Evolutionary conservation across 92 coral and sea anemone species (phyloP).

Genomic region (Paragorgia papillata): DNA sequence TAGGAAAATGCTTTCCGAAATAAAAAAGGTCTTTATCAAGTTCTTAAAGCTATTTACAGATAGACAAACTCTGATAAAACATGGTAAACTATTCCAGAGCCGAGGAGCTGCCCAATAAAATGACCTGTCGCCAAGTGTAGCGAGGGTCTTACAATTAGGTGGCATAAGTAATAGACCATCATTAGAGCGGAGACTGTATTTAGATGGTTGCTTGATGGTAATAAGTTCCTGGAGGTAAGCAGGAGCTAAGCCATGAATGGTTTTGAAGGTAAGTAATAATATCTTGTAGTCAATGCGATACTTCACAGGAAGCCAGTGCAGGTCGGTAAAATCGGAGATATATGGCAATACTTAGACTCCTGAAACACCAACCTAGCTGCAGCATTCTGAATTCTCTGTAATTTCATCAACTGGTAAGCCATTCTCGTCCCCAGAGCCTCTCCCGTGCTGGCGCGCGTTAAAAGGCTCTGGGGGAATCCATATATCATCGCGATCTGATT

Average conservation of each 20-base stretch:
- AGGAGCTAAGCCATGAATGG: slow-evolving; percentile 20
- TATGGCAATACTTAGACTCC: neutral
- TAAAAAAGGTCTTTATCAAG: too few species aligned
- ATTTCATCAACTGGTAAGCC: neutral
- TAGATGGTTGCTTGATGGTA: slow-evolving; percentile 1
- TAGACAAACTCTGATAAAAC: neutral
- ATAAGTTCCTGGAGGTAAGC: slow-evolving; percentile 5
- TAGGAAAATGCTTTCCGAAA: too few species aligned
- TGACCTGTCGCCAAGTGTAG: slow-evolving; percentile 9
- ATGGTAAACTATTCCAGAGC: slow-evolving; percentile 3
- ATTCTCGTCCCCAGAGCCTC: too few species aligned
- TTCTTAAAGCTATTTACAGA: neutral
- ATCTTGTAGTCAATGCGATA: slow-evolving; percentile 20
- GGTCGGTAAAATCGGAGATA: slow-evolving; percentile 3
- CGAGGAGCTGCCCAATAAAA: slow-evolving; percentile 6
- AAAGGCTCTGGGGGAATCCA: too few species aligned
- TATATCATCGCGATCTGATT: too few species aligned
- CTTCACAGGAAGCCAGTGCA: slow-evolving; percentile 40
- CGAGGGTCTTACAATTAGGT: neutral
- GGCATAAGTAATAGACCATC: neutral
- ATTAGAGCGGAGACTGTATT: slow-evolving; percentile 7
- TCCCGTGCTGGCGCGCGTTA: too few species aligned
- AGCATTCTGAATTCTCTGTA: slow-evolving; percentile 27
- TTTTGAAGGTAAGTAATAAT: slow-evolving; percentile 17
- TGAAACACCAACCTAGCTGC: slow-evolving; percentile 4